Conservation (phyloP, 2,113 vertebrate species). For the Tenrec ecaudatus region DNA sequence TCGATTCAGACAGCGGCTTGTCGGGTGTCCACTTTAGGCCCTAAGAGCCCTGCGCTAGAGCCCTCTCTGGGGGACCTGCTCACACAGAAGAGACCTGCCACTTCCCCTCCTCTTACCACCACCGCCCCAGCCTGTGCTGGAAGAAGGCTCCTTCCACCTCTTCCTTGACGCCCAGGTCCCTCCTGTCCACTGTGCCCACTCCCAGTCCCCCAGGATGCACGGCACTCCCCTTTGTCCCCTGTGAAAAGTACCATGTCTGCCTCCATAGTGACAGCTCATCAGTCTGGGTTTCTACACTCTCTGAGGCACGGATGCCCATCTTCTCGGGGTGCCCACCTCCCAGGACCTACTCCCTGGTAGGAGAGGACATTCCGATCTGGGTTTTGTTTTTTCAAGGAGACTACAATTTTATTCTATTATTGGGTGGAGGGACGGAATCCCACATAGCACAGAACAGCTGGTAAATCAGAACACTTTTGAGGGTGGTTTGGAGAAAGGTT, state of each 20-base stretch:
- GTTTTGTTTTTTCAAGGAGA: neutral
- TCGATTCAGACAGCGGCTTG: too few relatives aligned
- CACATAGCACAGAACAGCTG: conserved; percentile 56
- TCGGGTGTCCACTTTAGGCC: neutral
- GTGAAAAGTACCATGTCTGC: neutral
- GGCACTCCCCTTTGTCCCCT: neutral
- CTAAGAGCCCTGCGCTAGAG: neutral
- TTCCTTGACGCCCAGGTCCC: neutral
- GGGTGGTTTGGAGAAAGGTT: neutral
- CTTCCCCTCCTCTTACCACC: neutral
- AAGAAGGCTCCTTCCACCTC: neutral
- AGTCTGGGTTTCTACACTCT: neutral
- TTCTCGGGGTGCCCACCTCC: neutral
- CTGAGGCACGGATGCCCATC: neutral
- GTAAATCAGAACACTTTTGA: conserved; percentile 51
- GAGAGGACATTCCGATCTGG: neutral
- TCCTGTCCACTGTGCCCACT: neutral
- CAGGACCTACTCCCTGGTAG: neutral
- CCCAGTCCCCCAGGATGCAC: neutral
- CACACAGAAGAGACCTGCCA: neutral
- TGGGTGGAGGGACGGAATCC: neutral
- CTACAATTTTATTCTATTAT: conserved; percentile 39
- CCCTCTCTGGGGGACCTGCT: neutral
- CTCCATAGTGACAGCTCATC: neutral
- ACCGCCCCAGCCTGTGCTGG: too few relatives aligned